Evolutionary conservation across 2,888 invertebrate genomes (phyloP).

Genomic region (Eristalis tenax): DNA sequence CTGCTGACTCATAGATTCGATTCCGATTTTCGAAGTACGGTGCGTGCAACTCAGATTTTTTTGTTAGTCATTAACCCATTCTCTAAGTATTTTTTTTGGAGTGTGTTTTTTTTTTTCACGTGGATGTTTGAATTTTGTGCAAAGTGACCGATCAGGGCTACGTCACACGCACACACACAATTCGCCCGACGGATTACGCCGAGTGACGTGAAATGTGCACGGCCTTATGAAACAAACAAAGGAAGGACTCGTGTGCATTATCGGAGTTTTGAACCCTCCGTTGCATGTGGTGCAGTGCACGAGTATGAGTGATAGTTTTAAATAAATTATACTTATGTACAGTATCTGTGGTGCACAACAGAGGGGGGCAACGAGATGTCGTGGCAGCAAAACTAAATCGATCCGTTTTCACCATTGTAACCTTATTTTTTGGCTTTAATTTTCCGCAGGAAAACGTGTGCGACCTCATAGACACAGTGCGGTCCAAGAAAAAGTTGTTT

Average conservation of each 20-base stretch:
- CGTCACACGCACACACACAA: background rate
- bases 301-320: conserved; percentile 55
- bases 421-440: conserved; percentile 13
- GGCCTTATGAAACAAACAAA: background rate
- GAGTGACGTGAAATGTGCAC: background rate
- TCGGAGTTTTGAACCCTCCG: conserved; percentile 9
- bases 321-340: conserved; percentile 48
- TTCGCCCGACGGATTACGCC: conserved; percentile 21
- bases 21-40: conserved; percentile 34
- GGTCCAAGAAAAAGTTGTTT: conserved; percentile 30
- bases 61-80: background rate
- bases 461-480: conserved; percentile 9
- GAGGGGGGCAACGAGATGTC: conserved; percentile 30
- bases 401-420: conserved; percentile 39
- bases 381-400: conserved; percentile 58
- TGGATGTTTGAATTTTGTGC: background rate
- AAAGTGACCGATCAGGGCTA: background rate
- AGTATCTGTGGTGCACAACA: conserved; percentile 30
- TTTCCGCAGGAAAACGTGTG: background rate
- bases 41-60: conserved; percentile 26
- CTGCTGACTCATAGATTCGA: conserved; percentile 58
- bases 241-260: conserved; percentile 8
- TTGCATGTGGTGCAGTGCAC: conserved; percentile 16
- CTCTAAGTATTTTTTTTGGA: background rate
- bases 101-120: background rate